These are phyloP conservation scores for Rhinophrynus dorsalis DNA, from an alignment of 2,797 vertebrate species.

Conservation along the genomic window DNA sequence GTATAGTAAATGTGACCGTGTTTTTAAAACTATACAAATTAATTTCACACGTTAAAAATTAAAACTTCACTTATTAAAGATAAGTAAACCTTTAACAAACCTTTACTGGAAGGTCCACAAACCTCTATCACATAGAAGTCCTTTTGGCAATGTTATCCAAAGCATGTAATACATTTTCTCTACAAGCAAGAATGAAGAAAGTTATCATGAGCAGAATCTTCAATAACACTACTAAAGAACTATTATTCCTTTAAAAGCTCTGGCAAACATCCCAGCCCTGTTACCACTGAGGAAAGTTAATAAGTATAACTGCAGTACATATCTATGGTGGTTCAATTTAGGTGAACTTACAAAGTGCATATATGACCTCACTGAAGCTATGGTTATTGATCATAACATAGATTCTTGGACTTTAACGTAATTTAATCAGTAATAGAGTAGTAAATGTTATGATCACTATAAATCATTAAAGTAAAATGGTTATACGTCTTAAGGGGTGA, in stretches of 20 bases:
- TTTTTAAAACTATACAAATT: too few species aligned
- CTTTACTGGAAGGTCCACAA: too few species aligned
- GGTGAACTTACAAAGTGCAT: conserved; percentile 16
- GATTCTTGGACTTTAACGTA: not conserved
- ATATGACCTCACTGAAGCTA: not conserved
- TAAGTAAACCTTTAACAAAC: too few species aligned
- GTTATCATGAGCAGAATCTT: conserved; percentile 6
- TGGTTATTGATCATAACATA: not conserved
- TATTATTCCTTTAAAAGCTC: conserved; percentile 25
- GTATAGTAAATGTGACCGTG: too few species aligned
- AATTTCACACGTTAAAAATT: too few species aligned
- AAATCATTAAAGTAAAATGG: not conserved
- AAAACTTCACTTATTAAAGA: too few species aligned
- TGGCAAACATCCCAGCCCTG: conserved; percentile 30
- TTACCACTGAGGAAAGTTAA: conserved; percentile 27
- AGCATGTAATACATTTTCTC: conserved; percentile 17
- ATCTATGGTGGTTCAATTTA: conserved; percentile 32
- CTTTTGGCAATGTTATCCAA: conserved; percentile 25
- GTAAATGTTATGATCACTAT: not conserved
- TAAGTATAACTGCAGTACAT: conserved; percentile 23
- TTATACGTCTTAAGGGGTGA: not conserved
- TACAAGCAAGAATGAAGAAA: conserved; percentile 5
- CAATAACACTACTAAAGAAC: conserved; percentile 27
- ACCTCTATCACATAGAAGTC: conserved; percentile 10
- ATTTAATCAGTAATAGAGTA: not conserved